A percentile compares a stretch with the other conserved stretches of the same genome.
phyloP scores from a whole-genome alignment of 2,888 invertebrate species.

The Ornithoptera priamus region DNA sequence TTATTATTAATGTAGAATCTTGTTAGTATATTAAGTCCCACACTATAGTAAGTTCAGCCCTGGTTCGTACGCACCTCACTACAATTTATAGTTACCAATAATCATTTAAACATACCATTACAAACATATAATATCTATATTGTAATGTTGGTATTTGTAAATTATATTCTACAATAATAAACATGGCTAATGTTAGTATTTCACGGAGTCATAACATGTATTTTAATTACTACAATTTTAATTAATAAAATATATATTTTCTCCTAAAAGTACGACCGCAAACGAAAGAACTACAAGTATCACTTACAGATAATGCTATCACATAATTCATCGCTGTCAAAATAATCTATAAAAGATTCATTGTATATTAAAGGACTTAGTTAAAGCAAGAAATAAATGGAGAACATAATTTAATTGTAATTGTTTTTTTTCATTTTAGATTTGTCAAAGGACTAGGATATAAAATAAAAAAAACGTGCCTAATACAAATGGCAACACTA shows the following conservation, averaged over 20 bases:
- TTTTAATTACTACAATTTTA: constrained; percentile 1
- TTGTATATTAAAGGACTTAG: background rate
- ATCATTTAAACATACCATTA: background rate
- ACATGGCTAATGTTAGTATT: background rate
- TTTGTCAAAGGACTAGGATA: no score
- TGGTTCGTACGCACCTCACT: background rate
- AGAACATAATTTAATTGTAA: no score
- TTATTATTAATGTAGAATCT: no score
- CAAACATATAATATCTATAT: background rate
- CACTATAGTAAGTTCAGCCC: background rate
- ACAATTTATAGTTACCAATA: no score
- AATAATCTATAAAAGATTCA: constrained; percentile 4
- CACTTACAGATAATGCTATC: constrained; percentile 5
- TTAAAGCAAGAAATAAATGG: no score
- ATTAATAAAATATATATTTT: constrained; percentile 16
- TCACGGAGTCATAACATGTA: constrained; percentile 3
- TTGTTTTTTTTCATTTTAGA: no score
- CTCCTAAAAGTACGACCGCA: background rate
- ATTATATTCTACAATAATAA: no score
- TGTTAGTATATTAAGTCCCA: no score
- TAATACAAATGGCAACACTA: no score
- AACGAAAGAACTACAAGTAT: background rate
- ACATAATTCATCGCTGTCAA: constrained; percentile 22
- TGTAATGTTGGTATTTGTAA: no score
- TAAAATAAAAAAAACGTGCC: no score